phyloP scores from a whole-genome alignment of 2,888 invertebrate species.

The Metopia argyrocephala region DNA sequence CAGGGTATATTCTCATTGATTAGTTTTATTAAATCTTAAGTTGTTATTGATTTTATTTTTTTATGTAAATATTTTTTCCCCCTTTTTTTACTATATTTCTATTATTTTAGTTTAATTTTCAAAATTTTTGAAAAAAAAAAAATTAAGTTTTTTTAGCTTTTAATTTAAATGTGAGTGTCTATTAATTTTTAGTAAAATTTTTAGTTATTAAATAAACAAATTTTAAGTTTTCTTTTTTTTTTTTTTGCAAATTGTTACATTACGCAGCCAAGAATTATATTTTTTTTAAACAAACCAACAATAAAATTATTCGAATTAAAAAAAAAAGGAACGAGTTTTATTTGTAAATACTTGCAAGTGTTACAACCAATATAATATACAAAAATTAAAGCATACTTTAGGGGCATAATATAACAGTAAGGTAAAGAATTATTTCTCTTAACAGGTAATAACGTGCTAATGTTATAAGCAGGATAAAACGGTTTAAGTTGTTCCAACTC shows the following conservation, averaged over 20 bases:
- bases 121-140: too few relatives aligned
- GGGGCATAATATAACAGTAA: too few relatives aligned
- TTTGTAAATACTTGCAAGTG: not conserved
- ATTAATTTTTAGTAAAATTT: constrained; percentile 33
- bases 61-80: too few relatives aligned
- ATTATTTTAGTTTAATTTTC: constrained; percentile 47
- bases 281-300: constrained; percentile 22
- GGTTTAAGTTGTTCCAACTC: not conserved
- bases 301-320: not conserved
- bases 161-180: constrained; percentile 5
- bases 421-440: too few relatives aligned
- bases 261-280: constrained; percentile 49
- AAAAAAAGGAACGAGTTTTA: not conserved
- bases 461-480: not conserved
- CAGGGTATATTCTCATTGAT: not conserved
- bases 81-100: not conserved
- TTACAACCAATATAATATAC: not conserved
- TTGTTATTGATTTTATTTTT: constrained; percentile 3
- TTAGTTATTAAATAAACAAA: constrained; percentile 48
- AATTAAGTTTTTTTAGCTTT: constrained; percentile 61
- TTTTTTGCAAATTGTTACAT: constrained; percentile 60
- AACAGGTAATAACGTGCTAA: too few relatives aligned
- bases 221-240: constrained; percentile 39
- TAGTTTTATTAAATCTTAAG: not conserved
- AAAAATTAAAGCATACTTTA: not conserved